Evolutionary conservation across 2,113 vertebrate genomes (phyloP), one percentile per base, ranked within the genome.

Genomic region (Hystrix brachyura): DNA sequence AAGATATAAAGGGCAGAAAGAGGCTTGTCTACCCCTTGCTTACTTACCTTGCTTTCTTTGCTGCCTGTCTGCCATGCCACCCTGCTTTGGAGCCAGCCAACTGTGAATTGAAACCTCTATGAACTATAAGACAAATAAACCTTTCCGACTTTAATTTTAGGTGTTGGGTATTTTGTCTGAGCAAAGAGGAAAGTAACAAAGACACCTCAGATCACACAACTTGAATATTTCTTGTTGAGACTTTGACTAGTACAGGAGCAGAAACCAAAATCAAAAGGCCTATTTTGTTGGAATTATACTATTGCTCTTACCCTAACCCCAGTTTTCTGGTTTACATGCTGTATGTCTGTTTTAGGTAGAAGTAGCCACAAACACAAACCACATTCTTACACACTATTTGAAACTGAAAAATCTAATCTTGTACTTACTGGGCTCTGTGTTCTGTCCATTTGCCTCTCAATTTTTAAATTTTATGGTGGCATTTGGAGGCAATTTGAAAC

Each of bases 241-340:
- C 29, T 6, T 10, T 74, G 46, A 65, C 23, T 21, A 53, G 76
- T 38, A 62, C 5, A 71, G 60, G n/a, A 78, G 48, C 38, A 71
- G 65, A 43, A 79, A 18, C 46, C 43, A 62, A 51, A 29, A 80
- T 21, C 18, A 62, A 64, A 7, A 76, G 17, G 10, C 21, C 32
- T 62, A 79, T 80, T 84, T 72, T 18, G 62, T 57, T 88, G 38
- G 34, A 79, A 88, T n/a, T 71, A 57, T 38, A 55, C 51, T 78
- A 8, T 1, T 12, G 2, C 46, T 7, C 0, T 12, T 9, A 12
- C 6, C 10, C 43, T 2, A 23, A 1, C 19, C 65, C 10, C 32
- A 5, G 6, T 84, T 92, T 92, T 85, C 38, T 59, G 71, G 32
- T n/a, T 81, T 71, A 43, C 29, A 48, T 38, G 78, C 7, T 38